These are phyloP conservation scores for Esox lucius DNA, from an alignment of 2,797 vertebrate genomes.

Conservation along the genomic window DNA sequence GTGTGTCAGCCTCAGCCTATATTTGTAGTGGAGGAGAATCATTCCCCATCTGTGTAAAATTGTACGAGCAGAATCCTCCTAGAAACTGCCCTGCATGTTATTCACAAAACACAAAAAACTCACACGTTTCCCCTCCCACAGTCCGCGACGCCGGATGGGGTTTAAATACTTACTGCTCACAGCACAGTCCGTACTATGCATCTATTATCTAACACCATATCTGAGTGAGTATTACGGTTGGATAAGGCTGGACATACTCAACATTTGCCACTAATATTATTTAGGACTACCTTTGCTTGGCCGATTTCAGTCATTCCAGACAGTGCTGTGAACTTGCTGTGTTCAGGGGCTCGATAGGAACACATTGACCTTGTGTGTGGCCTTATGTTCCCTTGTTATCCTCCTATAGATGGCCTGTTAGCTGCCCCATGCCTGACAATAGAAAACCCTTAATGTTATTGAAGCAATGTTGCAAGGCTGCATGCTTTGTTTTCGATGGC, in stretches of 20 bases:
- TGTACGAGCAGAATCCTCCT: neutral
- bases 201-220: neutral
- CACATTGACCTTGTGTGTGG: neutral
- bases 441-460: too few relatives aligned
- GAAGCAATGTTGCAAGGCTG: too few relatives aligned
- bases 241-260: too few relatives aligned
- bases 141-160: neutral
- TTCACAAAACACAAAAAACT: neutral
- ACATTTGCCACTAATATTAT: neutral
- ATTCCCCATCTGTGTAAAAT: neutral
- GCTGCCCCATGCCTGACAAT: neutral
- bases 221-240: neutral
- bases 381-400: neutral
- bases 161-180: neutral
- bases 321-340: neutral
- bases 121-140: neutral
- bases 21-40: neutral
- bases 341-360: neutral
- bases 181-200: neutral
- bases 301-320: neutral
- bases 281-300: neutral
- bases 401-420: neutral
- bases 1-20: neutral
- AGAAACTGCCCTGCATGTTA: neutral
- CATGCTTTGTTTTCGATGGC: too few relatives aligned